phyloP scores from a whole-genome alignment of 92 coral and sea anemone species.

The Zoanthus solanderi region DNA sequence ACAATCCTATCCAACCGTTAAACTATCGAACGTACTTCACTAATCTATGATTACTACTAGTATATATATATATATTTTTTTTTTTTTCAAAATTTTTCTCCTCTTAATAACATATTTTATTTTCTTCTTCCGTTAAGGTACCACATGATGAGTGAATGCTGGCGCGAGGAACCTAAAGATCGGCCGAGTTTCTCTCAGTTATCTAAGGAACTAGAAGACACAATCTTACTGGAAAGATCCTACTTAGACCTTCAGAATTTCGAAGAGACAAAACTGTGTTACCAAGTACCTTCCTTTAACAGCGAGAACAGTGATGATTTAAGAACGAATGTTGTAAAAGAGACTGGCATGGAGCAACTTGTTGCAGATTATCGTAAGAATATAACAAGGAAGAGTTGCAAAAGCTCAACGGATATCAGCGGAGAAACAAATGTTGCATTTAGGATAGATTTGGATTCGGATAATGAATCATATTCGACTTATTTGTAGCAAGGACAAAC shows the following conservation, averaged over 20 bases:
- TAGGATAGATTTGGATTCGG: background rate
- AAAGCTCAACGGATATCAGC: background rate
- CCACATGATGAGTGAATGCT: conserved; percentile 74
- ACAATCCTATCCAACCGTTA: no score
- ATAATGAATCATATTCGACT: conserved; percentile 14
- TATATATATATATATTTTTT: no score
- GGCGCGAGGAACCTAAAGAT: conserved; percentile 74
- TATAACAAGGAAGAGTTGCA: background rate
- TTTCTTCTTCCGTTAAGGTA: conserved; percentile 44
- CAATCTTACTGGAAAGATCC: conserved; percentile 79
- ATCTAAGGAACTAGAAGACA: conserved; percentile 66
- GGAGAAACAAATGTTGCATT: conserved; percentile 25
- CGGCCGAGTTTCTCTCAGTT: conserved; percentile 73
- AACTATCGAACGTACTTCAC: no score
- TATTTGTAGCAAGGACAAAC: background rate
- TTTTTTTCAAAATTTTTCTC: background rate
- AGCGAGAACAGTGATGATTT: conserved; percentile 43
- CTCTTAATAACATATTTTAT: background rate
- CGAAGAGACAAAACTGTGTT: conserved; percentile 79
- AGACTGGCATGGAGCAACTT: background rate
- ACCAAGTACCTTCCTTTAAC: conserved; percentile 84
- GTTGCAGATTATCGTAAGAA: background rate
- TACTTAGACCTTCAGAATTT: conserved; percentile 77
- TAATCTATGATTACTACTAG: no score
- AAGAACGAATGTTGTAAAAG: background rate